These are phyloP conservation scores for Ciona savignyi DNA, from an alignment of 23 tunicate species.

Conservation along the genomic window DNA sequence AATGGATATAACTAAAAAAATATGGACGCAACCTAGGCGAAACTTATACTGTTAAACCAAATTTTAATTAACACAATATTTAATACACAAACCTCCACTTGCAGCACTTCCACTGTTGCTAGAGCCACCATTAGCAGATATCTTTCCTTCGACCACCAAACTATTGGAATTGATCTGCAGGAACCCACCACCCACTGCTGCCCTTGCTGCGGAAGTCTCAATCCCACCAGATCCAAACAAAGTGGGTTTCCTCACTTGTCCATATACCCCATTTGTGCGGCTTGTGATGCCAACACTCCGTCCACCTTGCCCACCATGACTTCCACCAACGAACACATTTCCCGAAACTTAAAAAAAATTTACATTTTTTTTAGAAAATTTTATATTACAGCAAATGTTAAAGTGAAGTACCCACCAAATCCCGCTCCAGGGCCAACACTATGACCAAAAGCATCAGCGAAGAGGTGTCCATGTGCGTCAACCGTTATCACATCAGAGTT, in stretches of 20 bases:
- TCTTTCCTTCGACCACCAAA: slow-evolving; percentile 5
- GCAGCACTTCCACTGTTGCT: slow-evolving; percentile 19
- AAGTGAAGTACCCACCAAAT: slow-evolving; percentile 7
- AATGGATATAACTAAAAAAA: too few species aligned
- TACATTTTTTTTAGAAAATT: background rate
- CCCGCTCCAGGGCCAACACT: slow-evolving; percentile 7
- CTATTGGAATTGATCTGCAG: background rate
- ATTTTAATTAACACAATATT: background rate
- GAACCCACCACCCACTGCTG: slow-evolving; percentile 14
- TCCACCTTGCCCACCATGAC: slow-evolving; percentile 24
- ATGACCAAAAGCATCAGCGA: slow-evolving; percentile 3
- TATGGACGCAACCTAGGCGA: background rate
- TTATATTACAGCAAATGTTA: background rate
- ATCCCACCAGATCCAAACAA: slow-evolving; percentile 21
- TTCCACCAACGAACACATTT: background rate
- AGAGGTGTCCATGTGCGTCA: background rate
- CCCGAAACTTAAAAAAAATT: background rate
- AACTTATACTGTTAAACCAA: background rate
- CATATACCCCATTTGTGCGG: slow-evolving; percentile 5
- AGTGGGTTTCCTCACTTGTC: slow-evolving; percentile 1
- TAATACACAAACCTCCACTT: slow-evolving; percentile 15
- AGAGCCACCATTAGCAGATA: slow-evolving; percentile 9
- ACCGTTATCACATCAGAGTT: slow-evolving; percentile 4
- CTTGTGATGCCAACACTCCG: background rate
- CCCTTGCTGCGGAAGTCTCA: background rate